These are phyloP conservation scores for Tholera decimalis DNA, from an alignment of 2,888 invertebrate genomes.

Conservation along the genomic window DNA sequence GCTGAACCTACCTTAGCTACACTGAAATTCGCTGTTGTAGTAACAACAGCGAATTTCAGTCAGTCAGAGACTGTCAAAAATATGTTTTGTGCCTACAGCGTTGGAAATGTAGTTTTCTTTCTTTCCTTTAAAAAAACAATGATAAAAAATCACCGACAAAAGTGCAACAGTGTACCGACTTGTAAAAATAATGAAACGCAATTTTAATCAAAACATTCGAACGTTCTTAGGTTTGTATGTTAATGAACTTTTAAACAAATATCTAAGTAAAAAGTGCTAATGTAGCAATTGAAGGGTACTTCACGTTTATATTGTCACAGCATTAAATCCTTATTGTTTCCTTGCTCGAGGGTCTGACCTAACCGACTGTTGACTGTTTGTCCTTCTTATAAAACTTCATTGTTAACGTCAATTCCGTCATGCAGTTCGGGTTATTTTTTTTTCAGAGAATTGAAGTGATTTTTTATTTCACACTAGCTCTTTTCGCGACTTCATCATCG, in stretches of 20 bases:
- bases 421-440: neutral
- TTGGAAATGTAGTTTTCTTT: too few relatives aligned
- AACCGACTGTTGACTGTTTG: constrained; percentile 36
- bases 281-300: constrained; percentile 65
- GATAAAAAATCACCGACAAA: too few relatives aligned
- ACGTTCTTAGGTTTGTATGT: constrained; percentile 23
- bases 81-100: too few relatives aligned
- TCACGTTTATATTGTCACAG: constrained; percentile 61
- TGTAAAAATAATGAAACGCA: neutral
- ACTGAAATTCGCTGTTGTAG: too few relatives aligned
- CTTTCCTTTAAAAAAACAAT: too few relatives aligned
- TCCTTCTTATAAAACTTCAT: constrained; percentile 10
- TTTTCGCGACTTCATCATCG: too few relatives aligned
- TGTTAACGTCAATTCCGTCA: constrained; percentile 1
- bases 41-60: too few relatives aligned
- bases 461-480: neutral
- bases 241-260: constrained; percentile 63
- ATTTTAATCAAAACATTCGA: neutral
- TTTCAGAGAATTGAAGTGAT: neutral
- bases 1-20: too few relatives aligned
- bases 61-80: too few relatives aligned
- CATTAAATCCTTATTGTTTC: constrained; percentile 50
- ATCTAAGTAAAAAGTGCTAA: constrained; percentile 74
- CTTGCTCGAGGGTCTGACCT: constrained; percentile 26
- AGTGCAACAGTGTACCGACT: neutral